Evolutionary conservation across 2,797 vertebrate species (phyloP), one percentile per base, ranked within the genome.

Genomic region (Jordanella pulchra): DNA sequence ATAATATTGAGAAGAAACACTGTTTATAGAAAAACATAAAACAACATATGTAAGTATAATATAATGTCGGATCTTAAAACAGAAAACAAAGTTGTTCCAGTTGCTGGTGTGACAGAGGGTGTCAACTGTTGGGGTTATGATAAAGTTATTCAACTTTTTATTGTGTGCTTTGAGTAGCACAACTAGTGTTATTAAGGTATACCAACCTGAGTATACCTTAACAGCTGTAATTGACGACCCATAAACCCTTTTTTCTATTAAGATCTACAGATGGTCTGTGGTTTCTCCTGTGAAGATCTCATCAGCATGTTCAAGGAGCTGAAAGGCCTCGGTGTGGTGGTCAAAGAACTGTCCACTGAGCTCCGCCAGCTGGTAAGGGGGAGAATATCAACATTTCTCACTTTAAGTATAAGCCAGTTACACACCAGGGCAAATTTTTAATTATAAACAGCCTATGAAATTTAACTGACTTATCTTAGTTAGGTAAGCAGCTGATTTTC

Each of bases 211-310:
- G 7, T 63, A 25, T 42, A 63, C 23, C 23, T 44, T 42, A 21
- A 15, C 15, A 25, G 13, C 60, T 25, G 2, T 58, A 32, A 58
- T 17, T n/a, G n/a, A n/a, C 18, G 7, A 21, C 0, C 21, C 21
- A 21, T 56, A n/a, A n/a, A n/a, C 4, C 48, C 18, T 66, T 80
- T 44, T 68, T 48, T 69, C 30, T 77, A 30, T 6, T 42, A 80
- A 95, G 97, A 99, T 78, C 93, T 97, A 64, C 96, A 97, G 84
- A 96, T 96, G 87, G 94, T 99, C 79, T 99, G 98, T 72, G 98
- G 98, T 18, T 96, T 99, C 93, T 96, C 97, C 78, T 99, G 98
- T 39, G 97, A 99, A 2, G 97, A 98, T 67, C 93, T 99, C 69
- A 92, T 95, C 86, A 96, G 93, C 89, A 97, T 99, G 96, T 97